Conservation (phyloP, 2,888 invertebrate species). For the Synanthedon vespiformis region DNA sequence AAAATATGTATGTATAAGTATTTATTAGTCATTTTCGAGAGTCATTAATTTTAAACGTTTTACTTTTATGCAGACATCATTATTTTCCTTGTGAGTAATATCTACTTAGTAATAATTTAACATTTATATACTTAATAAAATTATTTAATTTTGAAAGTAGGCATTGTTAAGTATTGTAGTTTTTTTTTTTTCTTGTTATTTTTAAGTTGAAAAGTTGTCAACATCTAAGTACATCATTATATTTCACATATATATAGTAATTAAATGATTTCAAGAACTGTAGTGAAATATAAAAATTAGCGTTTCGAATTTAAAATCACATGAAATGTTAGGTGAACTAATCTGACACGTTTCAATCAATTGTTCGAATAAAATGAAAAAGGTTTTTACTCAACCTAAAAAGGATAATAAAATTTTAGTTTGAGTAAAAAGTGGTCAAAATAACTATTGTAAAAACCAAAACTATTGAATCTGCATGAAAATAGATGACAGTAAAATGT, state of each 20-base stretch:
- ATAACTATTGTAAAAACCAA: conserved; percentile 2
- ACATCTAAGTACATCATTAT: neutral
- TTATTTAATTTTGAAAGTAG: neutral
- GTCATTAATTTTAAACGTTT: neutral
- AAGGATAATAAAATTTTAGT: neutral
- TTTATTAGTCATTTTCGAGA: neutral
- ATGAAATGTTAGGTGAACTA: conserved; percentile 22
- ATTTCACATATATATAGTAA: neutral
- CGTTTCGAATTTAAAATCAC: conserved; percentile 42
- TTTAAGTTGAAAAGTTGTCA: neutral
- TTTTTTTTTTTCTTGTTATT: neutral
- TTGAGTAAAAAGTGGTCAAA: neutral
- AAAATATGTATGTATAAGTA: neutral
- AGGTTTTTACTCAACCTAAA: too few species aligned
- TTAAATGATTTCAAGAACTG: neutral
- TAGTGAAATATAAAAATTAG: neutral
- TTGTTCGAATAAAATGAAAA: neutral
- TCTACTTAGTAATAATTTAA: neutral
- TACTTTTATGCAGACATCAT: neutral
- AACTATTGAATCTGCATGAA: conserved; percentile 11
- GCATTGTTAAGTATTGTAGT: neutral
- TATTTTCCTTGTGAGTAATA: neutral
- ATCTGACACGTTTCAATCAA: neutral
- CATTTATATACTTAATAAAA: neutral
- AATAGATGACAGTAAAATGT: conserved; percentile 12